Evolutionary conservation across 2,797 vertebrate species (phyloP).

Genomic region (Tenualosa thibaudeaui): DNA sequence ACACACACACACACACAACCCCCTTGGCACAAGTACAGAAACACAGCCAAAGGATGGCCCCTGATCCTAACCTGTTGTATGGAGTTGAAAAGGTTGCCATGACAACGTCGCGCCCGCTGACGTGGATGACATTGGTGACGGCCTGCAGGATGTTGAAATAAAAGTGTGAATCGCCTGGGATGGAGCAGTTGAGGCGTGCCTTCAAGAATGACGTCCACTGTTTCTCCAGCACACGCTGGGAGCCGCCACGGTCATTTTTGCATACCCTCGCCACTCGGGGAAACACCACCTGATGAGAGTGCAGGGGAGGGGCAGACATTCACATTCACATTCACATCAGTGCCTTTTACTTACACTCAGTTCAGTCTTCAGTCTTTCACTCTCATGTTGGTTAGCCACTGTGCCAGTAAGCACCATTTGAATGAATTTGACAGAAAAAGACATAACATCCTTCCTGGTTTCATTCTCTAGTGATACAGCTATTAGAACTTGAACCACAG

Average conservation of each 20-base stretch:
- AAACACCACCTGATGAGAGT: slow-evolving; percentile 85
- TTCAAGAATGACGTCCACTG: slow-evolving; percentile 99
- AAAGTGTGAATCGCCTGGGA: slow-evolving; percentile 98
- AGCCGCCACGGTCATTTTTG: slow-evolving; percentile 96
- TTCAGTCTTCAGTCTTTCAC: background rate
- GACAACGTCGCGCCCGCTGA: slow-evolving; percentile 92
- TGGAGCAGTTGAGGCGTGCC: slow-evolving; percentile 95
- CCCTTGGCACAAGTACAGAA: background rate
- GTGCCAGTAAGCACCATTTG: background rate
- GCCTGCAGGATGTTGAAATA: slow-evolving; percentile 99
- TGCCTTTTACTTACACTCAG: background rate
- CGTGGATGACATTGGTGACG: slow-evolving; percentile 91
- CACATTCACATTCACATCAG: background rate
- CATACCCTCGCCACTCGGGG: slow-evolving; percentile 95
- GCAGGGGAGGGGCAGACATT: no score
- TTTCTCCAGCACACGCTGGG: slow-evolving; percentile 96
- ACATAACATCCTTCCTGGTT: no score
- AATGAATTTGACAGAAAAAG: background rate
- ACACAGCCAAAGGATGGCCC: background rate
- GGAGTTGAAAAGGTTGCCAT: slow-evolving; percentile 98
- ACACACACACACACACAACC: background rate
- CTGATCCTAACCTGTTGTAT: slow-evolving; percentile 87
- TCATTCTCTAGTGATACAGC: no score
- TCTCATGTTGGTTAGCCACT: background rate
- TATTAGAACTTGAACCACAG: no score